phyloP scores from a whole-genome alignment of 2,888 invertebrate genomes.

The Stenodera caucasica region DNA sequence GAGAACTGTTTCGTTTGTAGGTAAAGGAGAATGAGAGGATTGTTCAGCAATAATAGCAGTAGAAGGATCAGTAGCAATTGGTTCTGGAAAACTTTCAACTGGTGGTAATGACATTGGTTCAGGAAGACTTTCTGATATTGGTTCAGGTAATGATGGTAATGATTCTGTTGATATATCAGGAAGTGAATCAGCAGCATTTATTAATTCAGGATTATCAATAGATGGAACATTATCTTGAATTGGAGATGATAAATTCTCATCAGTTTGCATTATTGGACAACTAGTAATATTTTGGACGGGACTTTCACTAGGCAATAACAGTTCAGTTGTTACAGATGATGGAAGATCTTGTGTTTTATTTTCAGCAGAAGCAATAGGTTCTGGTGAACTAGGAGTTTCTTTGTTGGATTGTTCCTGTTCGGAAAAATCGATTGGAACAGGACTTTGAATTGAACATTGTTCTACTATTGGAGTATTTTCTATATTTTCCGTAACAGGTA shows the following conservation, averaged over 20 bases:
- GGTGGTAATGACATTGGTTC: constrained; percentile 55
- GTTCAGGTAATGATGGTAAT: constrained; percentile 52
- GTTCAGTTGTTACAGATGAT: not conserved
- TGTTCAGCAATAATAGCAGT: constrained; percentile 31
- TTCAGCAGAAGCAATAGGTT: too few species aligned
- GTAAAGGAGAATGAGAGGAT: constrained; percentile 23
- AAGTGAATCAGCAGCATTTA: constrained; percentile 50
- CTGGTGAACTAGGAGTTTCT: constrained; percentile 18
- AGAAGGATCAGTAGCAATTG: constrained; percentile 43
- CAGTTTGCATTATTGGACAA: constrained; percentile 12
- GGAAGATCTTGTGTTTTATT: too few species aligned
- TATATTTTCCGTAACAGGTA: not conserved
- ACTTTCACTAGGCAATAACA: constrained; percentile 20
- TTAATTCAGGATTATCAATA: constrained; percentile 25
- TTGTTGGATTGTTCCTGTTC: not conserved
- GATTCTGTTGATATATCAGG: constrained; percentile 54
- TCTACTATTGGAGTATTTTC: not conserved
- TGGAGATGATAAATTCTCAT: constrained; percentile 3
- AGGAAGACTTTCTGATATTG: constrained; percentile 50
- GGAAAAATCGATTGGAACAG: not conserved
- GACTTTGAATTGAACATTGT: not conserved
- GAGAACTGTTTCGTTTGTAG: constrained; percentile 40
- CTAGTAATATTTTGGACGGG: constrained; percentile 5
- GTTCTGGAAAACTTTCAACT: constrained; percentile 53
- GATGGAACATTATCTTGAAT: not conserved